Conservation (phyloP, 2,797 vertebrate species). For the Lateolabrax maculatus region DNA sequence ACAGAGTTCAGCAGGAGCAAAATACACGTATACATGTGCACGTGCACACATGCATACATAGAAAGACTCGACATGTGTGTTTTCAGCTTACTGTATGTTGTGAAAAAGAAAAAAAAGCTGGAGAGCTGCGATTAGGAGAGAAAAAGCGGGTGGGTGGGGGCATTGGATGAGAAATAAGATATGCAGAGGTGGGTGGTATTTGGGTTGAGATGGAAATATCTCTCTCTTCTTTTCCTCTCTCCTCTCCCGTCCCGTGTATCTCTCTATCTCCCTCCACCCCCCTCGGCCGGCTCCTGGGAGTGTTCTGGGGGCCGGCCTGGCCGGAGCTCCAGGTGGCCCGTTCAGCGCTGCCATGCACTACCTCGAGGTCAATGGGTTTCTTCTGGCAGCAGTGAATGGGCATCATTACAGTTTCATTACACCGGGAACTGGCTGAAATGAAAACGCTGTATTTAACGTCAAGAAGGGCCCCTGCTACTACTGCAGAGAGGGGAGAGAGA, state of each 20-base stretch:
- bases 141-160: constrained; percentile 19
- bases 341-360: constrained; percentile 43
- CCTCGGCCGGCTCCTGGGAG: background rate
- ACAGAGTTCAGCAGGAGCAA: constrained; percentile 44
- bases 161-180: constrained; percentile 49
- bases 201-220: constrained; percentile 63
- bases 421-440: constrained; percentile 61
- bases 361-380: constrained; percentile 76
- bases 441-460: constrained; percentile 61
- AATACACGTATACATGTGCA: constrained; percentile 14
- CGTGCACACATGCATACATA: constrained; percentile 42
- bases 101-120: background rate
- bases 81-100: constrained; percentile 1
- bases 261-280: constrained; percentile 24
- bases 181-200: constrained; percentile 59
- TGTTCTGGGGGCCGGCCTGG: background rate
- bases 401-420: constrained; percentile 74
- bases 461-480: constrained; percentile 53
- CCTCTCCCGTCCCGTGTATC: constrained; percentile 9
- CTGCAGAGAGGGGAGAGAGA: constrained; percentile 12
- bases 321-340: constrained; percentile 56
- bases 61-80: background rate
- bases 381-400: constrained; percentile 68
- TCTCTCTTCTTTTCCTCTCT: constrained; percentile 51
- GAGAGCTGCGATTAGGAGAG: background rate